Percentiles rank a stretch among this genome's conserved stretches.
phyloP scores from a whole-genome alignment of 2,797 vertebrate genomes.

The Phoebastria nigripes region DNA sequence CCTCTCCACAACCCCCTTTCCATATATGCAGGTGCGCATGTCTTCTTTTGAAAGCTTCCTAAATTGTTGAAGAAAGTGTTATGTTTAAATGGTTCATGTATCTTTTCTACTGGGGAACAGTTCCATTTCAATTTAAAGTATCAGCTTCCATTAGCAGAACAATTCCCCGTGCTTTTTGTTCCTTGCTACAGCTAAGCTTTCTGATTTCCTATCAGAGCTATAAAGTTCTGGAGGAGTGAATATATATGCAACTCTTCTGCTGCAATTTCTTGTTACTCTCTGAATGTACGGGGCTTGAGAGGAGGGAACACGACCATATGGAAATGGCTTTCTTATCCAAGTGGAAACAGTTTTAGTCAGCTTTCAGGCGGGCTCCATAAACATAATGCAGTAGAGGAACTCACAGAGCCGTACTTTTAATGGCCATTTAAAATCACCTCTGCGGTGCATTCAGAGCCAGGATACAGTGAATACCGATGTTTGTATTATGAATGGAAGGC shows the following conservation, averaged over 20 bases:
- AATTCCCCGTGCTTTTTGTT: background rate
- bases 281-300: background rate
- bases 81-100: background rate
- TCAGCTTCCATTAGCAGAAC: background rate
- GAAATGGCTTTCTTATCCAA: conserved; percentile 14
- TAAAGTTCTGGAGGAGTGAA: background rate
- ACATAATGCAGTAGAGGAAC: background rate
- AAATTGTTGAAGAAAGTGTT: background rate
- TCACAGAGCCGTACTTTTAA: background rate
- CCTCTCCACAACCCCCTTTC: background rate
- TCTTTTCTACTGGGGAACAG: background rate
- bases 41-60: background rate
- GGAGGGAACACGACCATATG: background rate
- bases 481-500: conserved; percentile 24
- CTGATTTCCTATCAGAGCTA: background rate
- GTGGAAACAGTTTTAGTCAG: conserved; percentile 18
- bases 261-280: background rate
- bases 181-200: background rate
- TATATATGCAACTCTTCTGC: background rate
- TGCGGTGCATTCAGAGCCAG: background rate
- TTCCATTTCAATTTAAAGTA: background rate
- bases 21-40: background rate
- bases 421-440: conserved; percentile 38
- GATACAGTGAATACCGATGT: background rate
- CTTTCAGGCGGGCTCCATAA: background rate